Percentiles rank a stretch among this genome's conserved stretches.
These are phyloP conservation scores for Ictalurus furcatus DNA, from an alignment of 2,113 vertebrate genomes.

Conservation along the genomic window DNA sequence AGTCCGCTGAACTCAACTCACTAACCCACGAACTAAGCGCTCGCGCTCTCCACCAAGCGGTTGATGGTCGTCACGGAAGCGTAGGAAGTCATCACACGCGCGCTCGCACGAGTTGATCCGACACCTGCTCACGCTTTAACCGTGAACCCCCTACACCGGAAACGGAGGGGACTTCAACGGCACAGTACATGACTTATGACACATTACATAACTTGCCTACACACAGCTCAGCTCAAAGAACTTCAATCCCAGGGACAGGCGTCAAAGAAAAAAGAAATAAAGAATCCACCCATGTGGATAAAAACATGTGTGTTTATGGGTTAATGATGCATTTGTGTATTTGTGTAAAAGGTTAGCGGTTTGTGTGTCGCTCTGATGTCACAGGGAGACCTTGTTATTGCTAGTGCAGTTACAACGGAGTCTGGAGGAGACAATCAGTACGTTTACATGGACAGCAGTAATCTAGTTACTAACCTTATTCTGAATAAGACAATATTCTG, in stretches of 20 bases:
- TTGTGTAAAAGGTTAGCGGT: background rate
- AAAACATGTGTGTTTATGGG: background rate
- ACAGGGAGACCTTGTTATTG: background rate
- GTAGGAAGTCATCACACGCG: background rate
- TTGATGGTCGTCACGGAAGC: no score
- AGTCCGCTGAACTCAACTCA: background rate
- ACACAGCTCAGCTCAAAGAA: background rate
- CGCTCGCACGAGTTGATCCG: no score
- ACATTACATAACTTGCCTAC: background rate
- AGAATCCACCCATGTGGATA: background rate
- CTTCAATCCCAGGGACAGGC: background rate
- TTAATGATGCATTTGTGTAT: background rate
- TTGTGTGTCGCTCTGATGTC: background rate
- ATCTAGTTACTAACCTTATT: no score
- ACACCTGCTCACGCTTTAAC: background rate
- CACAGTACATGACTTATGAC: background rate
- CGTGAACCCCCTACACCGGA: background rate
- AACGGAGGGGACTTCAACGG: background rate
- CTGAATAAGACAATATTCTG: no score
- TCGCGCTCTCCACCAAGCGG: conserved; percentile 17
- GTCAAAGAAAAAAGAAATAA: no score
- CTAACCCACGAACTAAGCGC: background rate
- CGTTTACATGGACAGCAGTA: no score
- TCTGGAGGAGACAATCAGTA: background rate
- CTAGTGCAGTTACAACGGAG: background rate